A percentile compares a stretch with the other conserved stretches of the same genome.
These are phyloP conservation scores for Hippocampus guttulatus DNA, from an alignment of 2,113 vertebrate species.

Conservation along the genomic window DNA sequence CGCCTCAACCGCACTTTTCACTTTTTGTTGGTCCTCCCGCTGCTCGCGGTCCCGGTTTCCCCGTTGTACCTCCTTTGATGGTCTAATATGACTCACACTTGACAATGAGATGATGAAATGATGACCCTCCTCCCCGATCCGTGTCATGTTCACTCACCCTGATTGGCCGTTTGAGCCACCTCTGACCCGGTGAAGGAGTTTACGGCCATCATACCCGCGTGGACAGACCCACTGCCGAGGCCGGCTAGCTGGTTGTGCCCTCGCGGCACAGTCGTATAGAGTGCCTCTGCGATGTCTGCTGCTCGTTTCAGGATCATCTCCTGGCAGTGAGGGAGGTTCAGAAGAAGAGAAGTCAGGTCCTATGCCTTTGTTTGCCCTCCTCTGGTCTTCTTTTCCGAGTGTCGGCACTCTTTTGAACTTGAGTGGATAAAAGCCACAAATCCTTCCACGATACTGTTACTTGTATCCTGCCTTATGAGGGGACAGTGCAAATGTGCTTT, in stretches of 20 bases:
- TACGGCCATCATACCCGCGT: slow-evolving; percentile 70
- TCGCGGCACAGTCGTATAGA: slow-evolving; percentile 87
- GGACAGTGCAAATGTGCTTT: too few species aligned
- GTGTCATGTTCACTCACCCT: slow-evolving; percentile 55
- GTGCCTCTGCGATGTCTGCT: slow-evolving; percentile 90
- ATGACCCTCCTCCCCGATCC: background rate
- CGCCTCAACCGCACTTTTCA: slow-evolving; percentile 42
- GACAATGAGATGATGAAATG: background rate
- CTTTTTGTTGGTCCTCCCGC: slow-evolving; percentile 3
- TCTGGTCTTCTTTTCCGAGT: background rate
- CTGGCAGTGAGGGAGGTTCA: slow-evolving; percentile 68
- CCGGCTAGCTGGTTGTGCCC: slow-evolving; percentile 86
- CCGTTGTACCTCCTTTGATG: slow-evolving; percentile 12
- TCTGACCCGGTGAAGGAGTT: slow-evolving; percentile 70
- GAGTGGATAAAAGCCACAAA: background rate
- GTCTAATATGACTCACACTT: slow-evolving; percentile 34
- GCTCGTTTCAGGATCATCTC: slow-evolving; percentile 94
- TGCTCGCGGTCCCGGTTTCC: slow-evolving; percentile 25
- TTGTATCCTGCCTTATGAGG: too few species aligned
- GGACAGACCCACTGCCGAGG: slow-evolving; percentile 62
- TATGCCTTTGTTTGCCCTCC: background rate
- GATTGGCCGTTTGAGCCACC: slow-evolving; percentile 69
- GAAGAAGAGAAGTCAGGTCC: background rate
- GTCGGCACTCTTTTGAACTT: background rate
- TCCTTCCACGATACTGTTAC: too few species aligned